A percentile compares a stretch with the other conserved stretches of the same genome.
phyloP scores from a whole-genome alignment of 1,140 invertebrate species.

The Aplysia californica region DNA sequence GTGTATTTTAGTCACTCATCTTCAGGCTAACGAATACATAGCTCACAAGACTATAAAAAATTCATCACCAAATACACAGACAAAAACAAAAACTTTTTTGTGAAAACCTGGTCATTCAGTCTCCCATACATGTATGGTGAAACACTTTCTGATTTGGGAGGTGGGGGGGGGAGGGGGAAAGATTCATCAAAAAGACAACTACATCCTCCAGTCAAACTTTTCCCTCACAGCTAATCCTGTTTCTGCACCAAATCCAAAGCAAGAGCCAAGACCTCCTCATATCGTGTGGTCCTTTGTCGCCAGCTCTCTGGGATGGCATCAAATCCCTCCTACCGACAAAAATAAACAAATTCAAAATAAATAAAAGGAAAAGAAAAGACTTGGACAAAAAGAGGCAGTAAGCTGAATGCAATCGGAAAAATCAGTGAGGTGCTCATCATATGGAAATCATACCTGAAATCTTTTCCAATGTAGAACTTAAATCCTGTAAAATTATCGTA shows the following conservation, averaged over 20 bases:
- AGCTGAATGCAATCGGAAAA: no score
- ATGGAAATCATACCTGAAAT: no score
- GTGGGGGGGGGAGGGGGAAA: not conserved
- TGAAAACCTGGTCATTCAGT: no score
- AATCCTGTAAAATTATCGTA: not conserved
- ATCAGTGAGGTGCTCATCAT: no score
- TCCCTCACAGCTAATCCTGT: not conserved
- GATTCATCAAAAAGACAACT: not conserved
- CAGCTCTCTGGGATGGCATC: conserved; percentile 46
- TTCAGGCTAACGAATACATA: no score
- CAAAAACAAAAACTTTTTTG: not conserved
- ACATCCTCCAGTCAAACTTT: not conserved
- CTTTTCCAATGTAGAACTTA: no score
- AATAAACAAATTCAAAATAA: conserved; percentile 23
- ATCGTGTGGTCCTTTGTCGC: conserved; percentile 47
- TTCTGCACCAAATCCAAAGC: conserved; percentile 25
- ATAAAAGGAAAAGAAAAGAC: not conserved
- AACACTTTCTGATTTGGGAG: not conserved
- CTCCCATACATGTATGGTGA: not conserved
- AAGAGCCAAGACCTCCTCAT: conserved; percentile 42
- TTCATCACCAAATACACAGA: not conserved
- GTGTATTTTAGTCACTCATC: no score
- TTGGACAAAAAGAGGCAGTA: no score
- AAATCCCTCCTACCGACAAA: conserved; percentile 45
- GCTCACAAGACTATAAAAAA: not conserved